Evolutionary conservation across 2,113 vertebrate genomes (phyloP).

Genomic region (Phylloscopus whistleri): DNA sequence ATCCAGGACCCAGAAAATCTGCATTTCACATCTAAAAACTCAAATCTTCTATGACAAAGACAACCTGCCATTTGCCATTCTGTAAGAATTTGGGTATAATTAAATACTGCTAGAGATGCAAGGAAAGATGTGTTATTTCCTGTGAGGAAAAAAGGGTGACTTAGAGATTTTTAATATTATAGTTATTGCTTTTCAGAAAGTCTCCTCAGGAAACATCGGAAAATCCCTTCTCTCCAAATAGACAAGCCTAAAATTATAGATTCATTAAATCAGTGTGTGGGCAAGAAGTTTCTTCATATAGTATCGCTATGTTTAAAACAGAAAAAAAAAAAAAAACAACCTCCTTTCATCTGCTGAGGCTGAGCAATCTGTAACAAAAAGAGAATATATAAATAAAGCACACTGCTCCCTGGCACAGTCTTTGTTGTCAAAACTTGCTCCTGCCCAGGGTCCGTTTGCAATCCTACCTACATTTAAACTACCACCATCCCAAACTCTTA

Average conservation of each 20-base stretch:
- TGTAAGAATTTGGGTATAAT: slow-evolving; percentile 43
- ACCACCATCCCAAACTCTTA: slow-evolving; percentile 31
- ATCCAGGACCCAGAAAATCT: slow-evolving; percentile 8
- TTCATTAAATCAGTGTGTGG: slow-evolving; percentile 18
- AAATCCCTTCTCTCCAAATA: slow-evolving; percentile 51
- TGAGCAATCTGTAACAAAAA: slow-evolving; percentile 37
- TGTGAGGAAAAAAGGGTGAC: slow-evolving; percentile 57
- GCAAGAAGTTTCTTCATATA: neutral
- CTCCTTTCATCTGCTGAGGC: slow-evolving; percentile 21
- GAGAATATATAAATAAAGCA: slow-evolving; percentile 52
- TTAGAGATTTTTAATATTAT: slow-evolving; percentile 51
- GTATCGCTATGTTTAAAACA: slow-evolving; percentile 29
- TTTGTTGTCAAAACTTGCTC: slow-evolving; percentile 10
- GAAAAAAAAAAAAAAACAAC: neutral
- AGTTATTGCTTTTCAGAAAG: slow-evolving; percentile 64
- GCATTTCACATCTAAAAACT: slow-evolving; percentile 27
- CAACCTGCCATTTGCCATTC: slow-evolving; percentile 56
- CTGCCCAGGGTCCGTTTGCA: slow-evolving; percentile 2
- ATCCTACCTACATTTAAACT: slow-evolving; percentile 1
- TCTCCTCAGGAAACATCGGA: slow-evolving; percentile 51
- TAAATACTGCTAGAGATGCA: slow-evolving; percentile 44
- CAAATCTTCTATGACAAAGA: slow-evolving; percentile 22
- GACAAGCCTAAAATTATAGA: slow-evolving; percentile 19
- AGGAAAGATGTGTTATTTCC: slow-evolving; percentile 56
- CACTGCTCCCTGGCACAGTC: neutral